A percentile compares a stretch with the other conserved stretches of the same genome.
phyloP scores from a whole-genome alignment of 1,140 invertebrate genomes.

The Mamestra configurata region DNA sequence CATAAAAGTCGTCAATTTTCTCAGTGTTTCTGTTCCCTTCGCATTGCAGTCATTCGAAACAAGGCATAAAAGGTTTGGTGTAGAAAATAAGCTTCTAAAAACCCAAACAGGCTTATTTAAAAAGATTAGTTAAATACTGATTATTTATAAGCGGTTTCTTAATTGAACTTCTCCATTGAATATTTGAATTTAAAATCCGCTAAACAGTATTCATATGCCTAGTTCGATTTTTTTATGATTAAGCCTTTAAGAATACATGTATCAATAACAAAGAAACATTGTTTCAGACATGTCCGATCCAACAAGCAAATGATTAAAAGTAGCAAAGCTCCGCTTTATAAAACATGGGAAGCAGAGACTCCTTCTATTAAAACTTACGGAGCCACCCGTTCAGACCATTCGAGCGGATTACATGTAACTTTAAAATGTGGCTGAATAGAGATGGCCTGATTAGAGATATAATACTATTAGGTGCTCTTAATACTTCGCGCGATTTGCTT shows the following conservation, averaged over 20 bases:
- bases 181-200: no score
- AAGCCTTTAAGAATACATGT: no score
- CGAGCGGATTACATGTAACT: slow-evolving; percentile 53
- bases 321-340: slow-evolving; percentile 49
- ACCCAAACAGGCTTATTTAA: no score
- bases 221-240: no score
- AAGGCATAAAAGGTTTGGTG: neutral
- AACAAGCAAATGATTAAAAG: slow-evolving; percentile 50
- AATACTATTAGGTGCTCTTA: slow-evolving; percentile 23
- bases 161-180: no score
- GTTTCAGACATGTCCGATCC: neutral
- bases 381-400: slow-evolving; percentile 41
- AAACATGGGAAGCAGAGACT: slow-evolving; percentile 14
- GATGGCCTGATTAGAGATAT: slow-evolving; percentile 42
- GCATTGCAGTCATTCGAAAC: neutral
- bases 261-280: neutral
- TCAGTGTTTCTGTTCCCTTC: neutral
- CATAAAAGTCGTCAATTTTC: neutral
- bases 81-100: neutral
- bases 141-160: no score
- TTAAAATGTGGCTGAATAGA: slow-evolving; percentile 53
- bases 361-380: slow-evolving; percentile 55
- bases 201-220: no score
- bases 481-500: slow-evolving; percentile 4
- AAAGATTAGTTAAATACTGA: no score